Conservation (phyloP, 2,113 vertebrate species). For the Neopipo cinnamomea region DNA sequence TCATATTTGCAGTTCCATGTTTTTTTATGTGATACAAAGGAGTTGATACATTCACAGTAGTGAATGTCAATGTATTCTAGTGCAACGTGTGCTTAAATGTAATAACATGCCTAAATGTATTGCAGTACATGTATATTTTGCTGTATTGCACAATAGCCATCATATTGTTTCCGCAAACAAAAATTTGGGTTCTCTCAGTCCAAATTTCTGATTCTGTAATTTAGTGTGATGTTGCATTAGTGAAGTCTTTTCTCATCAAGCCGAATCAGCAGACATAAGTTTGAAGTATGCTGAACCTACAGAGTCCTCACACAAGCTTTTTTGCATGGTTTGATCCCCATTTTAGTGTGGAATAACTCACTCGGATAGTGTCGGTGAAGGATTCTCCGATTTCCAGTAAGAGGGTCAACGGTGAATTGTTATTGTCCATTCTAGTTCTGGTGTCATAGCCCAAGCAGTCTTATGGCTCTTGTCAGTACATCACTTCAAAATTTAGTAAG, state of each 20-base stretch:
- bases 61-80: neutral
- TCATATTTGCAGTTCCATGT: neutral
- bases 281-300: neutral
- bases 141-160: neutral
- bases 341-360: neutral
- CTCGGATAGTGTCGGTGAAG: neutral
- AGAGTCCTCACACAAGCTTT: neutral
- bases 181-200: neutral
- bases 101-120: neutral
- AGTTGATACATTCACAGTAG: neutral
- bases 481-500: constrained; percentile 2
- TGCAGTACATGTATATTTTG: neutral
- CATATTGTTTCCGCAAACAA: neutral
- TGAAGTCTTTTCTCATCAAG: neutral
- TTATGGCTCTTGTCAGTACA: constrained; percentile 22
- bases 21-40: neutral
- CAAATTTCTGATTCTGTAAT: neutral
- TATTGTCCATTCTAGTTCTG: constrained; percentile 27
- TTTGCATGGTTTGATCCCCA: neutral
- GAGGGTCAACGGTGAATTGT: neutral
- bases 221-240: neutral
- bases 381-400: neutral
- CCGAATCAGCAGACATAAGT: neutral
- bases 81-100: rapidly evolving
- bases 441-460: neutral